Evolutionary conservation across 2,888 invertebrate genomes (phyloP), one percentile per base, ranked within the genome.

Genomic region (Tanypteryx hageni): DNA sequence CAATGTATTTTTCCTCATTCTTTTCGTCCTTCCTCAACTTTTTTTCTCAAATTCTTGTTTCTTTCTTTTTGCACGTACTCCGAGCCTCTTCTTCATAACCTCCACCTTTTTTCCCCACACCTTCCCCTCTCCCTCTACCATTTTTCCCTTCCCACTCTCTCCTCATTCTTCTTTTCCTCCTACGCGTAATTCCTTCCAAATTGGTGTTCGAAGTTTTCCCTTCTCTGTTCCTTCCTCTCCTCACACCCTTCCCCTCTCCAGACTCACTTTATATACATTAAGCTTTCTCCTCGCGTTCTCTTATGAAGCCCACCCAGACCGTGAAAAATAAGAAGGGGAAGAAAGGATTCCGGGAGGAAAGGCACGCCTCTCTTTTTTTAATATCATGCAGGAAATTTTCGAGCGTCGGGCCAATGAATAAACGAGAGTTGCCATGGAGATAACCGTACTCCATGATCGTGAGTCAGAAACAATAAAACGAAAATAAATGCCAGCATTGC

Each of bases 121-220:
- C 27, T 14, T 89, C 13, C n/a, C 68, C n/a, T 16, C 18, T 27
- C 27, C 0, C 58, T 5, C 31, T 68, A 0, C 22, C 27, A 27
- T 22, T 22, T 76, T 76, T 9, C 64, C 31, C 89, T 18, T 10
- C 76, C 31, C 14, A 44, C 89, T 22, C 8, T 16, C 10, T 31
- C 58, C 86, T 31, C 22, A 58, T 22, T 22, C 59, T 14, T 58
- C 85, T 13, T 4, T 58, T 27, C 86, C 59, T 86, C 61, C 58
- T 16, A n/a, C 64, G 18, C 89, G 64, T 89, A 89, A 89, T 89
- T 64, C 89, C 89, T 68, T 18, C 68, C 64, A 89, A 89, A 89
- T 89, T 89, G 89, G 89, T 44, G 89, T 31, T 89, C 89, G 61
- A 89, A 89, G 89, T 68, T 89, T 89, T 64, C 27, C 13, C 16